These are phyloP conservation scores for Tetranychus piercei DNA, from an alignment of 2,888 invertebrate genomes.

Conservation along the genomic window DNA sequence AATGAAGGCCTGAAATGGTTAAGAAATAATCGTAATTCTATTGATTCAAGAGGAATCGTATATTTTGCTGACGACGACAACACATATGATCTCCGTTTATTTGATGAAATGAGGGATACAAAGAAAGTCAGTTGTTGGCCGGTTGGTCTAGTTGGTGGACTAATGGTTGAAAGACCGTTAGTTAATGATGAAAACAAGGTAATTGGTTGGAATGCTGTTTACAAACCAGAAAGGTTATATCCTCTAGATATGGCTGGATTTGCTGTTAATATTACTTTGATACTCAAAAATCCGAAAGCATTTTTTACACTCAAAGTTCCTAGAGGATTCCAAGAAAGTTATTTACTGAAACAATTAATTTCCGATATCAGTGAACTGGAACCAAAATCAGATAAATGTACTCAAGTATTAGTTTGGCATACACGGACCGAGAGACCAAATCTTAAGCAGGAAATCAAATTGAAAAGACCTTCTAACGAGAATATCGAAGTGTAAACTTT, in stretches of 20 bases:
- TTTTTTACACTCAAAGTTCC: conserved; percentile 64
- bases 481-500: conserved; percentile 42
- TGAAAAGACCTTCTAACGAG: conserved; percentile 39
- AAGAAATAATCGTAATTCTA: conserved; percentile 40
- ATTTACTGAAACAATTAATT: conserved; percentile 51
- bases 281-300: conserved; percentile 51
- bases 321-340: conserved; percentile 73
- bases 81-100: conserved; percentile 68
- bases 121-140: conserved; percentile 34
- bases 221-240: conserved; percentile 53
- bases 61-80: conserved; percentile 97
- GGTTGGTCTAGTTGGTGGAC: conserved; percentile 84
- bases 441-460: conserved; percentile 47
- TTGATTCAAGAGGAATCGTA: conserved; percentile 50
- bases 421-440: conserved; percentile 79
- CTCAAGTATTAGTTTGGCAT: conserved; percentile 88
- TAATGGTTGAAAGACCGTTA: conserved; percentile 75
- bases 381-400: conserved; percentile 71
- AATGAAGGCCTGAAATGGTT: conserved; percentile 48
- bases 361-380: conserved; percentile 55
- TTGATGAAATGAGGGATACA: conserved; percentile 50
- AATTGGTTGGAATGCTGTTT: conserved; percentile 60
- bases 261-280: conserved; percentile 57
- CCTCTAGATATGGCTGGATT: conserved; percentile 98
- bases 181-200: conserved; percentile 46